These are phyloP conservation scores for Lepidostoma basale DNA, from an alignment of 1,140 invertebrate species.

Conservation along the genomic window DNA sequence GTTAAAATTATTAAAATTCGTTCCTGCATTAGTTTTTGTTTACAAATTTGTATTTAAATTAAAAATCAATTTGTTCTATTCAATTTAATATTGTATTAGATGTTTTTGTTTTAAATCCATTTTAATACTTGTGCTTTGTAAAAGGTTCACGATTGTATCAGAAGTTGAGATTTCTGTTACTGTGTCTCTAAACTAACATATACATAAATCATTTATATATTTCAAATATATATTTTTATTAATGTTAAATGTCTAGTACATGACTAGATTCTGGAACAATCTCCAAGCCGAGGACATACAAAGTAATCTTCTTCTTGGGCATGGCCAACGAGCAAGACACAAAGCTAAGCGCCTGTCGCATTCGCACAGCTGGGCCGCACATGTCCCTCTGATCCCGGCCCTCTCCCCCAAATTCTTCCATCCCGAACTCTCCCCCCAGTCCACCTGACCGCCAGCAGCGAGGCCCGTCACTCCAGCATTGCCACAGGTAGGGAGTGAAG, in stretches of 20 bases:
- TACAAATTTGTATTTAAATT: too few relatives aligned
- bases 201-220: not conserved
- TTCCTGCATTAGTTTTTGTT: too few relatives aligned
- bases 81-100: too few relatives aligned
- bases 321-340: constrained; percentile 77
- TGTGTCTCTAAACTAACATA: too few relatives aligned
- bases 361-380: constrained; percentile 81
- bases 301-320: constrained; percentile 72
- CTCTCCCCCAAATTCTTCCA: constrained; percentile 68
- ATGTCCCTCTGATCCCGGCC: constrained; percentile 69
- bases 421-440: constrained; percentile 65
- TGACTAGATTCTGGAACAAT: constrained; percentile 74
- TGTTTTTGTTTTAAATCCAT: too few relatives aligned
- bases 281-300: constrained; percentile 74
- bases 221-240: not conserved
- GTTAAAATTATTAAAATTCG: too few relatives aligned
- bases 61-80: too few relatives aligned
- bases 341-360: constrained; percentile 82
- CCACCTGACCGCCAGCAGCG: constrained; percentile 78
- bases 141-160: too few relatives aligned
- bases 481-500: constrained; percentile 88
- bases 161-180: too few relatives aligned
- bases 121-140: too few relatives aligned
- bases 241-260: constrained; percentile 52
- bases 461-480: constrained; percentile 77